A percentile compares a stretch with the other conserved stretches of the same genome.
Conservation (phyloP, 2,888 invertebrate species). For the Drosophila koepferae region DNA sequence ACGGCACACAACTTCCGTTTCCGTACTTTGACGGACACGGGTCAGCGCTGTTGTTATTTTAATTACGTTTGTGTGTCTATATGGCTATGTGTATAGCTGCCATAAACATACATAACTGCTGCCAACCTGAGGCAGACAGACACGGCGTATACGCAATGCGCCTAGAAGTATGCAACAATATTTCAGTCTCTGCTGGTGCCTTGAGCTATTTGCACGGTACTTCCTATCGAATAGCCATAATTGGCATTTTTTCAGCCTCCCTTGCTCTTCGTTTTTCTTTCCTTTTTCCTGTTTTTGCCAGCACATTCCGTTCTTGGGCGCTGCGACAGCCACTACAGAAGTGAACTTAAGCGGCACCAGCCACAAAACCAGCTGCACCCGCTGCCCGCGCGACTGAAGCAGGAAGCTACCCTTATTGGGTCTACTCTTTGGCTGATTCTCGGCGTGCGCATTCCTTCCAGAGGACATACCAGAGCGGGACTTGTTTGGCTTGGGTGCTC, state of each 20-base stretch:
- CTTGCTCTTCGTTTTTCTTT: slow-evolving; percentile 5
- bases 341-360: slow-evolving; percentile 48
- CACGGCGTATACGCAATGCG: slow-evolving; percentile 54
- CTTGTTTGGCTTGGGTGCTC: slow-evolving; percentile 4
- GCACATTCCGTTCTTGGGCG: slow-evolving; percentile 20
- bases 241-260: slow-evolving; percentile 61
- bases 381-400: neutral
- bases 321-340: slow-evolving; percentile 49
- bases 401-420: slow-evolving; percentile 26
- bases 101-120: slow-evolving; percentile 11
- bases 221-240: slow-evolving; percentile 63
- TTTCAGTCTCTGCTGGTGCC: slow-evolving; percentile 16
- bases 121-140: slow-evolving; percentile 5
- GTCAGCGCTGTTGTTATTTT: slow-evolving; percentile 49
- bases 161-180: slow-evolving; percentile 53
- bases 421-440: slow-evolving; percentile 50
- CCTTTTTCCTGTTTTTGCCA: slow-evolving; percentile 18
- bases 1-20: slow-evolving; percentile 40
- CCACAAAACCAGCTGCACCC: slow-evolving; percentile 21
- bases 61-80: slow-evolving; percentile 48
- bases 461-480: slow-evolving; percentile 10
- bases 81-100: slow-evolving; percentile 1
- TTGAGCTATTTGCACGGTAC: slow-evolving; percentile 42
- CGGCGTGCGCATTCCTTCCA: slow-evolving; percentile 50
- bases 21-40: slow-evolving; percentile 44